A percentile compares a stretch with the other conserved stretches of the same genome.
Evolutionary conservation across 1,140 invertebrate genomes (phyloP).

Genomic region (Bombus pascuorum): DNA sequence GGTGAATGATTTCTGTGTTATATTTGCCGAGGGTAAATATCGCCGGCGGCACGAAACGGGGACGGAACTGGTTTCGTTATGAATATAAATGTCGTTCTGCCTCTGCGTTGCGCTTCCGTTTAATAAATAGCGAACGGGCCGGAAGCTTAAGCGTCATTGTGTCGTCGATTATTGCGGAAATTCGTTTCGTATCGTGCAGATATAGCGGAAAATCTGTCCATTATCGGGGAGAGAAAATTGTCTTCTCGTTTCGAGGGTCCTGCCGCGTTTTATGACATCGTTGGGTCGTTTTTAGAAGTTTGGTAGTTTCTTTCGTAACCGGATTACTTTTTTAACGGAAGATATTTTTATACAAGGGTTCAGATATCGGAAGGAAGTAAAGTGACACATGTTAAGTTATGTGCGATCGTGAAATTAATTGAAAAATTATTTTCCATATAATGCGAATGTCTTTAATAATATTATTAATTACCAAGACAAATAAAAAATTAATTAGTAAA

Average conservation of each 20-base stretch:
- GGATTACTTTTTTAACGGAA: neutral
- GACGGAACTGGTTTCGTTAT: constrained; percentile 58
- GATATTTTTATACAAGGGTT: neutral
- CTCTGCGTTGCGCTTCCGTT: constrained; percentile 28
- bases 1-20: constrained; percentile 64
- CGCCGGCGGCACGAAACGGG: constrained; percentile 49
- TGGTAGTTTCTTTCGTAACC: neutral
- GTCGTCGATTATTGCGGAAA: constrained; percentile 21
- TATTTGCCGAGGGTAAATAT: constrained; percentile 69
- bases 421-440: neutral
- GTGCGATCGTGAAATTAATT: neutral
- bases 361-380: neutral
- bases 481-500: neutral
- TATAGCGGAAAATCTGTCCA: constrained; percentile 27
- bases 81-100: constrained; percentile 66
- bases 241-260: neutral
- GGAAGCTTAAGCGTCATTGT: constrained; percentile 8
- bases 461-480: neutral
- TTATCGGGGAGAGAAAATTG: constrained; percentile 1
- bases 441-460: neutral
- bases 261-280: neutral
- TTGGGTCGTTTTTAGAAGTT: neutral
- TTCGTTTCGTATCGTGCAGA: constrained; percentile 24
- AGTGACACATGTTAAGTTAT: too few species aligned
- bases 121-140: constrained; percentile 22